These are phyloP conservation scores for Threskiornis aethiopicus DNA, from an alignment of 2,797 vertebrate species.

Conservation along the genomic window DNA sequence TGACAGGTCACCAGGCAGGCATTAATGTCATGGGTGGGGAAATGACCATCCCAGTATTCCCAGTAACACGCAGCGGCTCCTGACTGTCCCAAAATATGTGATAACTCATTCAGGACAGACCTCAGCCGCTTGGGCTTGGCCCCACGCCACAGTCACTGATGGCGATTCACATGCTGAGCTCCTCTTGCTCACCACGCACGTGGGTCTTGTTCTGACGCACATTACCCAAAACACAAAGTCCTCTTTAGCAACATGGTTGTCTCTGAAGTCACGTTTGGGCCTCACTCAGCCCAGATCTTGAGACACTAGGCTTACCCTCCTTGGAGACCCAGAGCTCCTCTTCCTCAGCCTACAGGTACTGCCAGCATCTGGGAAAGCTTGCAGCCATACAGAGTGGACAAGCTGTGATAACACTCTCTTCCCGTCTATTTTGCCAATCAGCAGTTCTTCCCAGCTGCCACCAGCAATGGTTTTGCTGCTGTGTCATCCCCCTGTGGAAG, in stretches of 20 bases:
- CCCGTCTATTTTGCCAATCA: neutral
- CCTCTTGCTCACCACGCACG: neutral
- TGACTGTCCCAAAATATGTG: neutral
- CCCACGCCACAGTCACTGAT: fast-evolving
- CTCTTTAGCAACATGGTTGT: neutral
- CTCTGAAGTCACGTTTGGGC: neutral
- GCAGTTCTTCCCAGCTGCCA: neutral
- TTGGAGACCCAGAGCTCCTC: neutral
- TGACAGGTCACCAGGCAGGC: neutral
- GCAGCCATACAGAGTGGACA: neutral
- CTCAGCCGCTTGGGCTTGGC: neutral
- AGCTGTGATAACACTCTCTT: neutral
- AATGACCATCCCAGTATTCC: neutral
- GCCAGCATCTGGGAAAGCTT: neutral
- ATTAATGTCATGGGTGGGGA: neutral
- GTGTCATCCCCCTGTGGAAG: fast-evolving
- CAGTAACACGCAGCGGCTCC: neutral
- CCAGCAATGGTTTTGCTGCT: neutral
- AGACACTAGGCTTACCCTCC: neutral
- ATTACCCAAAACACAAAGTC: neutral
- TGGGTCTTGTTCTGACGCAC: neutral
- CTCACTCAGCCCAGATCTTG: neutral
- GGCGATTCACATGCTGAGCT: neutral
- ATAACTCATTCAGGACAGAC: neutral
- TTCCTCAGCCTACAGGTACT: neutral